Base-by-base conservation (phyloP, 2,113 vertebrate species). In the Anser brachyrhynchus region DNA sequence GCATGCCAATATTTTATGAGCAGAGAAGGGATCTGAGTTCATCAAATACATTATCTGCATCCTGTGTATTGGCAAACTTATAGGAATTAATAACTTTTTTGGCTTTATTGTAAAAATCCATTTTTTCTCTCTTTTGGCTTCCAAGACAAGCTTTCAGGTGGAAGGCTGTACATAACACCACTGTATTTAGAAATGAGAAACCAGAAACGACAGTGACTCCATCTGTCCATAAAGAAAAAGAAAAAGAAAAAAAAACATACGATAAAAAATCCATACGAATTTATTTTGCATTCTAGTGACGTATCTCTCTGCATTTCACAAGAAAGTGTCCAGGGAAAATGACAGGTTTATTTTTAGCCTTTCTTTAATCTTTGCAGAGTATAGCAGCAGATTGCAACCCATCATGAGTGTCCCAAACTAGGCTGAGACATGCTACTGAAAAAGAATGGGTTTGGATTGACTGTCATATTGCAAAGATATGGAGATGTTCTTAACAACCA, bases 341-440 rank as follows among this genome's bases (percentile, higher is more conserved):
- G 97, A 96, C 92, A 89, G 79, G 67, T 96, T 92, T 97, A 96
- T 97, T 97, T 97, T 97, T 97, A 97, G 96, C 70, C 69, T 92
- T 89, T 73, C 87, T 96, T 94, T 95, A 96, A 96, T 96, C 96
- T 95, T 92, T 93, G 75, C 87, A 88, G 87, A 80, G 58, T 41
- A 90, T 31, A 62, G 82, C 67, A 92, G 96, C 96, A 96, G 95
- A 97, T 97, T 97, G 96, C 91, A 96, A 88, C 91, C 95, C 92
- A 96, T 95, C 95, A 82, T 62, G 52, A 96, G 84, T 93, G 84
- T 93, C 88, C 95, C 95, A 95, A 97, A 94, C 95, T 85, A 94
- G 95, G 92, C 95, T 91, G 94, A 96, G 95, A 95, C 92, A 92
- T 54, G 46, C 94, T 79, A 77, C 89, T 70, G 92, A 96, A 93